These are phyloP conservation scores for Dione vanillae DNA, from an alignment of 2,888 invertebrate species.

Conservation along the genomic window DNA sequence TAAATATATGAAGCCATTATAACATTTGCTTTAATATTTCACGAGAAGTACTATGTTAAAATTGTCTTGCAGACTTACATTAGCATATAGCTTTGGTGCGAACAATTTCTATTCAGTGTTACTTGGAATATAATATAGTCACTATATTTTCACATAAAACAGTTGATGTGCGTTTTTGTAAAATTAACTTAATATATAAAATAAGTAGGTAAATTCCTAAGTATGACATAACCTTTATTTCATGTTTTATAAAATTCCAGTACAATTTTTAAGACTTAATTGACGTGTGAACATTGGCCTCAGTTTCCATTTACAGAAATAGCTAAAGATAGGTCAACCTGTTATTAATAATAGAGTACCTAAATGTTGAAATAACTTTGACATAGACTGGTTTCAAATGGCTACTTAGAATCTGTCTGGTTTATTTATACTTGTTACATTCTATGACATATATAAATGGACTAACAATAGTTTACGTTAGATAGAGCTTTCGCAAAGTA, in stretches of 20 bases:
- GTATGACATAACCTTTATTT: too few species aligned
- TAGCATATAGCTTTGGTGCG: background rate
- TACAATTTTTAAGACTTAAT: too few species aligned
- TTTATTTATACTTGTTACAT: background rate
- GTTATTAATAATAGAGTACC: background rate
- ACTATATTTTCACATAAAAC: background rate
- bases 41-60: constrained; percentile 4
- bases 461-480: too few species aligned
- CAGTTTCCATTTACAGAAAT: too few species aligned
- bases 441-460: too few species aligned
- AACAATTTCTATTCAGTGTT: constrained; percentile 2
- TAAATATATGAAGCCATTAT: constrained; percentile 22
- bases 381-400: background rate
- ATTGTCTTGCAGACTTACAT: constrained; percentile 6
- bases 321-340: too few species aligned
- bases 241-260: too few species aligned
- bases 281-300: too few species aligned
- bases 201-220: too few species aligned
- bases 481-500: too few species aligned
- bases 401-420: background rate
- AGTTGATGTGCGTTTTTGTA: too few species aligned
- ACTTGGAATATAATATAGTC: background rate
- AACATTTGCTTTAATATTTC: constrained; percentile 26
- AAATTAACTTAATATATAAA: too few species aligned
- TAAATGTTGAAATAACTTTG: background rate